Evolutionary conservation across 2,797 vertebrate species (phyloP), one percentile per base, ranked within the genome.

Genomic region (Sebastes vulpes): DNA sequence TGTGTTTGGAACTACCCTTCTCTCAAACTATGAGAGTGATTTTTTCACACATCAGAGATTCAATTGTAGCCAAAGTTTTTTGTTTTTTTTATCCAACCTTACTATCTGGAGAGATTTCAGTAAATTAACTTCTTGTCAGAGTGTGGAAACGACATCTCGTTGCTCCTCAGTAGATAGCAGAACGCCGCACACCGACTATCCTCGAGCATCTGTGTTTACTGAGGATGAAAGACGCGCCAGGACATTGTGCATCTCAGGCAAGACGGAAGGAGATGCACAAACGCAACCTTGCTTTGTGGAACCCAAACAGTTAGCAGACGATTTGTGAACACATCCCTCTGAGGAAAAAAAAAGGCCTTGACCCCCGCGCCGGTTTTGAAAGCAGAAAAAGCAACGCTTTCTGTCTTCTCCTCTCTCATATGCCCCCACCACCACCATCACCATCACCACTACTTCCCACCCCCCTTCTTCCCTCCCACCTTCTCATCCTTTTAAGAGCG

Each of bases 401-500:
- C 81, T 82, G 4, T 85, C 81, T 79, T 85, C 78, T 84, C 71
- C 28, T 72, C 78, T 77, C 66, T 69, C 69, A 53, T 60, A 59
- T 56, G 38, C 57, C 5, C 68, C 66, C 63, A 10, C 70, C n/a
- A 11, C 9, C 14, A 11, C 20, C 21, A 5, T 67, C n/a, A 9
- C 9, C 16, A 11, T 67, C n/a, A 9, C 9, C 14, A 11, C 46
- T 48, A 48, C 18, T n/a, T n/a, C 18, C 10, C 46, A 26, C 18
- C 32, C 65, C 48, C 57, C 21, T 28, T 48, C 66, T 70, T 50
- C 29, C 53, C 56, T 77, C 72, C 68, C 53, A 58, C 68, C 58
- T 71, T 86, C 82, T 86, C 79, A 85, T 92, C 85, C 84, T 91
- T 91, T 93, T 89, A 94, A 93, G 91, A 88, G 88, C 74, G 64